These are phyloP conservation scores for Liparis tanakae DNA, from an alignment of 2,797 vertebrate species.

Conservation along the genomic window DNA sequence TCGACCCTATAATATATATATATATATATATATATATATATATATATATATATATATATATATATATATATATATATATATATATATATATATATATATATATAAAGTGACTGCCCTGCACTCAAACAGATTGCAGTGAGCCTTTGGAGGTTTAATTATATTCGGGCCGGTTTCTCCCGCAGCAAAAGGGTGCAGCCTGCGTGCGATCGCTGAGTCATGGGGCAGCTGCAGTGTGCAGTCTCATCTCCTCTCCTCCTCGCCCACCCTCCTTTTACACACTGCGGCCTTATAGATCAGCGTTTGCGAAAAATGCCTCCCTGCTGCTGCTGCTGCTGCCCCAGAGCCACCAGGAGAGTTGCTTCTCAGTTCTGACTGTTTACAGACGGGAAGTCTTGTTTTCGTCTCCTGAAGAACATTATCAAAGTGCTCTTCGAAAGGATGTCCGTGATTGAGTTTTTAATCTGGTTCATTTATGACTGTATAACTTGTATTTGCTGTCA, in stretches of 20 bases:
- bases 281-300: conserved; percentile 68
- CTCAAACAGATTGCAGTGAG: not conserved
- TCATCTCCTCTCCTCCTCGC: conserved; percentile 39
- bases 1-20: no score
- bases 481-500: not conserved
- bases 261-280: conserved; percentile 68
- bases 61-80: no score
- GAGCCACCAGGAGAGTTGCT: not conserved
- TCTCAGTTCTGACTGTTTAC: not conserved
- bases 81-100: not conserved
- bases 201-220: conserved; percentile 78
- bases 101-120: not conserved
- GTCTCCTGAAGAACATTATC: not conserved
- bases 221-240: conserved; percentile 30
- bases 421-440: not conserved
- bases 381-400: not conserved
- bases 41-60: no score
- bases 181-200: conserved; percentile 67
- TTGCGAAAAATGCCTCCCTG: conserved; percentile 40
- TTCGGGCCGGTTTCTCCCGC: conserved; percentile 19
- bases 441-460: not conserved
- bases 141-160: not conserved
- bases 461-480: not conserved
- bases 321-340: conserved; percentile 2
- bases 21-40: no score